Evolutionary conservation across 2,113 vertebrate species (phyloP).

Genomic region (Anthoscopus minutus): DNA sequence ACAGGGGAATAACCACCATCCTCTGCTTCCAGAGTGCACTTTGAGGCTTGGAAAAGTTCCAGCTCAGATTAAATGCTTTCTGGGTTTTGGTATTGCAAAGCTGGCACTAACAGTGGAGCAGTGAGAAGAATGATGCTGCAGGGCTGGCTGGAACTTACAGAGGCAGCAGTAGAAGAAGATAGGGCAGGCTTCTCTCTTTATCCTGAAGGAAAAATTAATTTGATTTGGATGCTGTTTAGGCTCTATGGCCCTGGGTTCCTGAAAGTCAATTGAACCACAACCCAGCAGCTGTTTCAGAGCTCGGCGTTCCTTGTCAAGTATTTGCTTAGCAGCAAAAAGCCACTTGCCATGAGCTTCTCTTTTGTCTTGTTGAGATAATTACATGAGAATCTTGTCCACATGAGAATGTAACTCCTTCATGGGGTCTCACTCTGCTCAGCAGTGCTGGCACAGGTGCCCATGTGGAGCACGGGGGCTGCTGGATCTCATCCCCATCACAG

Average conservation of each 20-base stretch:
- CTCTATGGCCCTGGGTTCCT: background rate
- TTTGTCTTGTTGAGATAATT: background rate
- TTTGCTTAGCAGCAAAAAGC: background rate
- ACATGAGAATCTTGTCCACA: background rate
- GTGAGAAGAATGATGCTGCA: accelerated
- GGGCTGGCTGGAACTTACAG: background rate
- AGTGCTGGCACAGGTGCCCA: accelerated
- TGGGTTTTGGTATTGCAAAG: background rate
- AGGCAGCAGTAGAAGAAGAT: background rate
- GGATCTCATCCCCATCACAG: accelerated
- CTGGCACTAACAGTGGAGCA: accelerated
- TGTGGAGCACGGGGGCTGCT: background rate
- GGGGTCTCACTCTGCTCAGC: background rate
- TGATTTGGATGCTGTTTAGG: background rate
- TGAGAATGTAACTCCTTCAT: background rate
- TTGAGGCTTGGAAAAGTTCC: background rate
- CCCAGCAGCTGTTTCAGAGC: background rate
- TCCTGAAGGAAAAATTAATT: background rate
- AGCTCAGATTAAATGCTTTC: background rate
- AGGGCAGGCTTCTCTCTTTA: background rate
- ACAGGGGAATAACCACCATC: background rate
- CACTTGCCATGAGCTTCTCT: background rate
- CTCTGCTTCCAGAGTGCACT: background rate
- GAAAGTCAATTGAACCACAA: background rate
- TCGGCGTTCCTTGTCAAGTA: background rate